Conservation (phyloP, 2,888 invertebrate genomes). For the Chymomyza amoena region DNA sequence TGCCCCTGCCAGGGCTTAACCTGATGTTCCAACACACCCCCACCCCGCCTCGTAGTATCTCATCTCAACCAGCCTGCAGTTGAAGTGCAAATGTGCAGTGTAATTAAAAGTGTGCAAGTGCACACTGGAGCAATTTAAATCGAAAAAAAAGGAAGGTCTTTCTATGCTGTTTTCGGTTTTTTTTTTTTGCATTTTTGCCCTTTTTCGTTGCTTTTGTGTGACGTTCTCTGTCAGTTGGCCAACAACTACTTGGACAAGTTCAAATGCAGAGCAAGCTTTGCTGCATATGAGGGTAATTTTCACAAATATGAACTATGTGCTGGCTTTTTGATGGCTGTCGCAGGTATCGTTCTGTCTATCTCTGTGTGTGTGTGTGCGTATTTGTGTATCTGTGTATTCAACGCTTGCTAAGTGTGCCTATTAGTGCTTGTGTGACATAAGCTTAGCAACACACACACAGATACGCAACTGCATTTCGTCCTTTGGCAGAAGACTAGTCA, state of each 20-base stretch:
- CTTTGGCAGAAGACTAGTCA: not conserved
- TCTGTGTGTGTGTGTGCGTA: not conserved
- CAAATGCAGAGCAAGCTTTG: not conserved
- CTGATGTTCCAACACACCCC: not conserved
- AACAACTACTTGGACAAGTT: constrained; percentile 5
- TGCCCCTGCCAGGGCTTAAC: constrained; percentile 9
- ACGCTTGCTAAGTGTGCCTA: not conserved
- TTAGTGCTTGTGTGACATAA: not conserved
- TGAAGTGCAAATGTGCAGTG: constrained; percentile 69
- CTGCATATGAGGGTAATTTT: constrained; percentile 55
- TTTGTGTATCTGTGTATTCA: not conserved
- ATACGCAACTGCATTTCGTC: too few relatives aligned
- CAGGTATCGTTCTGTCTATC: not conserved
- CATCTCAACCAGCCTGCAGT: constrained; percentile 40
- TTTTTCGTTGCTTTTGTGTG: constrained; percentile 7
- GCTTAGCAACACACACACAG: not conserved
- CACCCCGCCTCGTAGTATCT: not conserved
- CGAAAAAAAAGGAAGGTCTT: not conserved
- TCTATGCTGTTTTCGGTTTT: not conserved
- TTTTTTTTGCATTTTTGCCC: not conserved
- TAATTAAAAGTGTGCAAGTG: constrained; percentile 58
- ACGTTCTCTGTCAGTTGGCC: not conserved
- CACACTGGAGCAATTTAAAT: constrained; percentile 12
- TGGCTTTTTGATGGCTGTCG: constrained; percentile 30
- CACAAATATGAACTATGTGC: constrained; percentile 42